Conservation (phyloP, 2,888 invertebrate species). For the Scaptomyza tumidula region DNA sequence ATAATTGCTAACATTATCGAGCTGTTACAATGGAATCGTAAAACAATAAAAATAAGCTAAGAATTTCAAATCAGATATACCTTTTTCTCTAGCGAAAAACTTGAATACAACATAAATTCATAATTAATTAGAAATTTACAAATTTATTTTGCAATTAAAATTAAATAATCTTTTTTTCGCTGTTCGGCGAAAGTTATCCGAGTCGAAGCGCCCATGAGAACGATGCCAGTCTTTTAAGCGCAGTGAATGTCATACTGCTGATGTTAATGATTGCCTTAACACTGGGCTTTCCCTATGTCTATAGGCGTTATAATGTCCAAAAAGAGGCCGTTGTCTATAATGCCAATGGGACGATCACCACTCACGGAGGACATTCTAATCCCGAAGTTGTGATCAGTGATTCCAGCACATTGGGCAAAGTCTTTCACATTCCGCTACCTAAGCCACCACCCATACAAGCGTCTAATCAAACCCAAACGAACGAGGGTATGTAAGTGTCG, state of each 20-base stretch:
- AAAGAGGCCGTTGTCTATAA: constrained; percentile 70
- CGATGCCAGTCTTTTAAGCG: constrained; percentile 78
- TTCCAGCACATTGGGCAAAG: constrained; percentile 65
- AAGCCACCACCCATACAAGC: constrained; percentile 79
- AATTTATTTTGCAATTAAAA: too few species aligned
- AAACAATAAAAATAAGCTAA: too few species aligned
- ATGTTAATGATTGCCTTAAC: constrained; percentile 79
- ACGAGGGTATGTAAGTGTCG: constrained; percentile 83
- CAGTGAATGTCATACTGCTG: constrained; percentile 77
- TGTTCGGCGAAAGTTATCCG: constrained; percentile 35
- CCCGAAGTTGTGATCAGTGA: constrained; percentile 72
- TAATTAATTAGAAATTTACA: too few species aligned
- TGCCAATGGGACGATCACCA: constrained; percentile 64
- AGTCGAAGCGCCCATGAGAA: constrained; percentile 65
- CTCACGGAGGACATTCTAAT: constrained; percentile 27
- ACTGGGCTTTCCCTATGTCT: constrained; percentile 80
- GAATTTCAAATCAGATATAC: too few species aligned
- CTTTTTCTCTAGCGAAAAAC: too few species aligned
- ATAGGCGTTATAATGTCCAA: constrained; percentile 75
- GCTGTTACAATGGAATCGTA: too few species aligned
- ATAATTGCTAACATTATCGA: too few species aligned
- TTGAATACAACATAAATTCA: too few species aligned
- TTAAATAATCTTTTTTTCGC: too few species aligned
- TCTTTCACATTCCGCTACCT: constrained; percentile 82
- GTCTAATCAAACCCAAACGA: constrained; percentile 77